A percentile compares a stretch with the other conserved stretches of the same genome.
phyloP scores from a whole-genome alignment of 2,113 vertebrate species.

The Ptilorrhoa leucosticta region DNA sequence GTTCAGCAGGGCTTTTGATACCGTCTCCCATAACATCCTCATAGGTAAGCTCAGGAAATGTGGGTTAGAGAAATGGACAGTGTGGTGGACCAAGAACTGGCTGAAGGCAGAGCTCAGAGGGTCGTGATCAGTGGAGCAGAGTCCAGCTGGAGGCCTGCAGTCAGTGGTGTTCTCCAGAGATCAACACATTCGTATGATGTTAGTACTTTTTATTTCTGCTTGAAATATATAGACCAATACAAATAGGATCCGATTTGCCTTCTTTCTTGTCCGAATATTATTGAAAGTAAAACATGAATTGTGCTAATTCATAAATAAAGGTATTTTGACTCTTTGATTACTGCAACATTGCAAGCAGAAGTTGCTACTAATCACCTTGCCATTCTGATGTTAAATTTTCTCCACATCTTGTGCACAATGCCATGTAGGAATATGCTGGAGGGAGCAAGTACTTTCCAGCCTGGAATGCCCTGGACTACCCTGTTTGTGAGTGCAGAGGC shows the following conservation, averaged over 20 bases:
- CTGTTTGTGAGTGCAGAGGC: neutral
- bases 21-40: neutral
- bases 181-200: neutral
- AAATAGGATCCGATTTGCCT: neutral
- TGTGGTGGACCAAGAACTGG: neutral
- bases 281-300: neutral
- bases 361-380: neutral
- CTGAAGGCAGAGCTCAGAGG: neutral
- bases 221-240: neutral
- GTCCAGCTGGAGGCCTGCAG: neutral
- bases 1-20: neutral
- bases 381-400: neutral
- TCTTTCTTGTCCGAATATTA: neutral
- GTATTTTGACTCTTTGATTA: neutral
- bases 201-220: neutral
- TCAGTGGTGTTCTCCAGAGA: accelerated
- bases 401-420: neutral
- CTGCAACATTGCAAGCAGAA: neutral
- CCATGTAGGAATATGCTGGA: neutral
- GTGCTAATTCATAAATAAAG: neutral
- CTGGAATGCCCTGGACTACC: neutral
- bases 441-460: neutral
- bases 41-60: neutral
- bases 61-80: neutral
- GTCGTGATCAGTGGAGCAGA: neutral